These are phyloP conservation scores for Eciton burchellii DNA, from an alignment of 1,140 invertebrate genomes.

Conservation along the genomic window DNA sequence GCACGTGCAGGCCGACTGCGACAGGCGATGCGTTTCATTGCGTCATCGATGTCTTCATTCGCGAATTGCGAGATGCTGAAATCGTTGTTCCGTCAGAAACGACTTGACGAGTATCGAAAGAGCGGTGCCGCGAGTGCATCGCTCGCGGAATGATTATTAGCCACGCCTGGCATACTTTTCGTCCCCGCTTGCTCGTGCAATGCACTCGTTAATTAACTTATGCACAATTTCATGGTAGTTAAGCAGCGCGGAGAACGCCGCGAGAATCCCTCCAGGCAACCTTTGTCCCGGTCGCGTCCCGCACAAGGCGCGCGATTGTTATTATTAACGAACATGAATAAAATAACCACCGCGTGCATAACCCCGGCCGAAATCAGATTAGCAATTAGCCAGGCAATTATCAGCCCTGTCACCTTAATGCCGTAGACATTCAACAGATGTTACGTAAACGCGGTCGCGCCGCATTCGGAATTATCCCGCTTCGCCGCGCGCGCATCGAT, in stretches of 20 bases:
- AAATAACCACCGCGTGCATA: slow-evolving; percentile 7
- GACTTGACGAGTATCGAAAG: not conserved
- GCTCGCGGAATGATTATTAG: slow-evolving; percentile 17
- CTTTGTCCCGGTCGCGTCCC: not conserved
- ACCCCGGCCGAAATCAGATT: not conserved
- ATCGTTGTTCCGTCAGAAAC: not conserved
- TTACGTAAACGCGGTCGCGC: slow-evolving; percentile 7
- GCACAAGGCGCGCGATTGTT: not conserved
- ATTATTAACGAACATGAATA: not conserved
- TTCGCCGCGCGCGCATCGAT: not conserved
- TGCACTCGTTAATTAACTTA: slow-evolving; percentile 42
- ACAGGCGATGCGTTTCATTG: too few species aligned
- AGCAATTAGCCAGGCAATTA: slow-evolving; percentile 28
- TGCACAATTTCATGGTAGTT: slow-evolving; percentile 43
- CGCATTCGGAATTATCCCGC: slow-evolving; percentile 3
- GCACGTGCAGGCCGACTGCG: too few species aligned
- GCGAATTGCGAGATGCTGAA: not conserved
- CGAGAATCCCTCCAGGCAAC: slow-evolving; percentile 8
- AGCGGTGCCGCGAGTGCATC: slow-evolving; percentile 17
- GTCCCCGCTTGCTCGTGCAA: not conserved
- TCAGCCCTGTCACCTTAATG: slow-evolving; percentile 5
- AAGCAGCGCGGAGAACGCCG: not conserved
- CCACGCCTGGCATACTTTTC: slow-evolving; percentile 35
- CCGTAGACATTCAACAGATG: slow-evolving; percentile 6
- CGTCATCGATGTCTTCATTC: not conserved